A percentile compares a stretch with the other conserved stretches of the same genome.
These are phyloP conservation scores for Teleogryllus oceanicus DNA, from an alignment of 2,888 invertebrate species.

Conservation along the genomic window DNA sequence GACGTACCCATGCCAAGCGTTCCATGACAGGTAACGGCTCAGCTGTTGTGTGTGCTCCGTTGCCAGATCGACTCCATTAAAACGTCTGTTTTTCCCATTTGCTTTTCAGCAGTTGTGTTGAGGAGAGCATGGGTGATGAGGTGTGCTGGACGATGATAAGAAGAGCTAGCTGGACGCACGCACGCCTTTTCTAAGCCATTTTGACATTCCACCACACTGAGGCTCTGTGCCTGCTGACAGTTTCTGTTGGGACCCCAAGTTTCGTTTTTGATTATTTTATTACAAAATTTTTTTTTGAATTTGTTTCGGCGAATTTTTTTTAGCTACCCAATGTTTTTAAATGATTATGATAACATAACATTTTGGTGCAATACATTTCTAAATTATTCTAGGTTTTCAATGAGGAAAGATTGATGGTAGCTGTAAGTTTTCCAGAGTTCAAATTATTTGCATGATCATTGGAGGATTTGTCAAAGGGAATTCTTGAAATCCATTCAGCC, in stretches of 20 bases:
- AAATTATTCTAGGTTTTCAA: no score
- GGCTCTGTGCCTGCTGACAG: not conserved
- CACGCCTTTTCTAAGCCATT: conserved; percentile 18
- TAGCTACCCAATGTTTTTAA: not conserved
- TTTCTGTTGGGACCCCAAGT: not conserved
- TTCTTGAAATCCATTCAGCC: not conserved
- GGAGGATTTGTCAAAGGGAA: no score
- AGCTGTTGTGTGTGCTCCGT: conserved; percentile 1
- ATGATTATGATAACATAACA: not conserved
- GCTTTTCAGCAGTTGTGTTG: conserved; percentile 33
- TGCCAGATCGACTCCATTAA: conserved; percentile 29
- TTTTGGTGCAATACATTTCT: not conserved
- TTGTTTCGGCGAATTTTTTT: not conserved
- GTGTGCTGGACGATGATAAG: conserved; percentile 12
- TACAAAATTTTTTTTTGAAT: not conserved
- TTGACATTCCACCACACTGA: conserved; percentile 1
- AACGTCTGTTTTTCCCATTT: conserved; percentile 35
- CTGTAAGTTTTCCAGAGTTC: not conserved
- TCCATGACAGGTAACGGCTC: conserved; percentile 9
- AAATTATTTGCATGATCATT: not conserved
- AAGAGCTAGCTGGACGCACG: conserved; percentile 9
- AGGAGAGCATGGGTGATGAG: conserved; percentile 12
- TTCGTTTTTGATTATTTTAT: no score
- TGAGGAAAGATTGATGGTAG: not conserved
- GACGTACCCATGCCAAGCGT: not conserved